A percentile compares a stretch with the other conserved stretches of the same genome.
Evolutionary conservation across 2,797 vertebrate species (phyloP).

Genomic region (Zalophus californianus): DNA sequence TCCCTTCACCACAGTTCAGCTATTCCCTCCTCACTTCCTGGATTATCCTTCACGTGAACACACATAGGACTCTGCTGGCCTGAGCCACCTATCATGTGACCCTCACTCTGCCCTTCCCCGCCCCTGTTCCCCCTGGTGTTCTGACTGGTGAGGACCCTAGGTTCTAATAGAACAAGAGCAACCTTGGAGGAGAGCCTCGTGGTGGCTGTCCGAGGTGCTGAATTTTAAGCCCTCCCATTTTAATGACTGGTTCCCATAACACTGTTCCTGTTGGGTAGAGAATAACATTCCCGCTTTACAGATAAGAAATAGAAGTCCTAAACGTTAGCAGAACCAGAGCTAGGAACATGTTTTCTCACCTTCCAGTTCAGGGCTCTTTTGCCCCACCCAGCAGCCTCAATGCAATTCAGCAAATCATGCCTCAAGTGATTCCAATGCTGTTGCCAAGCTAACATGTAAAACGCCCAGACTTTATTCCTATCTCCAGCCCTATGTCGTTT

Average conservation of each 20-base stretch:
- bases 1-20: neutral
- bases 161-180: neutral
- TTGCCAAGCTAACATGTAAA: neutral
- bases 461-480: neutral
- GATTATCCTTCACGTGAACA: neutral
- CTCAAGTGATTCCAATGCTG: neutral
- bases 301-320: neutral
- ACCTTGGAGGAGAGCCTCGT: accelerated
- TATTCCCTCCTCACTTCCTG: neutral
- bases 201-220: constrained; percentile 61
- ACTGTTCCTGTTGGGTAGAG: neutral
- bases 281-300: constrained; percentile 27
- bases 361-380: neutral
- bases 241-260: neutral
- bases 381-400: neutral
- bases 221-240: neutral
- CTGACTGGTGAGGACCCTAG: neutral
- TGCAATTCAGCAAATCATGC: no score
- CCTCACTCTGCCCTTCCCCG: neutral
- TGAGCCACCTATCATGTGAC: neutral
- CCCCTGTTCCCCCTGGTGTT: neutral
- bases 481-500: neutral
- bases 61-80: neutral
- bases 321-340: neutral
- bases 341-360: neutral